Percentiles rank a stretch among this genome's conserved stretches.
phyloP scores from a whole-genome alignment of 2,797 vertebrate genomes.

The Pseudotriccus pelzelni region DNA sequence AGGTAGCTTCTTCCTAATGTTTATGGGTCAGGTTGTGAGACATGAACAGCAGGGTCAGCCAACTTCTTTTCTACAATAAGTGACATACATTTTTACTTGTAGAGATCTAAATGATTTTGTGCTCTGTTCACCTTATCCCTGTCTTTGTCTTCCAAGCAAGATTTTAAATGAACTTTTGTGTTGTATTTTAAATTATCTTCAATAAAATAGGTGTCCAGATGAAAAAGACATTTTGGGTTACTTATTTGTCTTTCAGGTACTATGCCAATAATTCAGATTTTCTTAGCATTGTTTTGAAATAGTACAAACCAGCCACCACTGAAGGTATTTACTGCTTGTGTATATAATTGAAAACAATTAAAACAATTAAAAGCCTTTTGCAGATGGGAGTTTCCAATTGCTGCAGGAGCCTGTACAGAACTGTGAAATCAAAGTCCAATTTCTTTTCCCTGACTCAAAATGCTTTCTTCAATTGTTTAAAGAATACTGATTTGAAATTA shows the following conservation, averaged over 20 bases:
- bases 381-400: neutral
- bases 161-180: neutral
- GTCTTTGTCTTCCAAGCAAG: neutral
- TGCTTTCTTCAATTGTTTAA: neutral
- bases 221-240: neutral
- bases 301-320: neutral
- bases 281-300: neutral
- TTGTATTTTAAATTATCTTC: neutral
- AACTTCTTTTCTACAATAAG: neutral
- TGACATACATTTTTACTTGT: neutral
- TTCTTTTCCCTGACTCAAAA: neutral
- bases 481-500: neutral
- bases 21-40: slow-evolving; percentile 44
- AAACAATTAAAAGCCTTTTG: neutral
- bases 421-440: neutral
- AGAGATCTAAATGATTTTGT: neutral
- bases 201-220: neutral
- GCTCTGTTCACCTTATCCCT: neutral
- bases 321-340: neutral
- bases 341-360: neutral
- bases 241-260: neutral
- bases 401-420: neutral
- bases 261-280: neutral
- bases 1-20: slow-evolving; percentile 5
- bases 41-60: neutral